A percentile compares a stretch with the other conserved stretches of the same genome.
Evolutionary conservation across 2,113 vertebrate species (phyloP).

Genomic region (Fukomys damarensis): DNA sequence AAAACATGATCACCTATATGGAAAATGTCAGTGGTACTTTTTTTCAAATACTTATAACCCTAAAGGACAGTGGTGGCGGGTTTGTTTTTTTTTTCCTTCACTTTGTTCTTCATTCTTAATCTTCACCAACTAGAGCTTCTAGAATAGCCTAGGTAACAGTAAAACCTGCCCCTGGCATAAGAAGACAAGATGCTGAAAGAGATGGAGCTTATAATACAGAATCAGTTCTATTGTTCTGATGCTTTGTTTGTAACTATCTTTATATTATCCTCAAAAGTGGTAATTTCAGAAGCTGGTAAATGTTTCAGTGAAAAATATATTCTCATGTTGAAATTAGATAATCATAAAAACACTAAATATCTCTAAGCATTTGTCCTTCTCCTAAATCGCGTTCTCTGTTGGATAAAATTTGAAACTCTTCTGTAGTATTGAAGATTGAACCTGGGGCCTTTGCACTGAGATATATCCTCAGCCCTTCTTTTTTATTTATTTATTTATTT

Average conservation of each 20-base stretch:
- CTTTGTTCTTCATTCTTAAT: background rate
- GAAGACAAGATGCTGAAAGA: background rate
- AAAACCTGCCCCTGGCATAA: background rate
- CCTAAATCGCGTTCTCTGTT: background rate
- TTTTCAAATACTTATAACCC: background rate
- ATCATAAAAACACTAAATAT: constrained; percentile 56
- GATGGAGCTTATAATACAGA: constrained; percentile 1
- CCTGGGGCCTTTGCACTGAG: background rate
- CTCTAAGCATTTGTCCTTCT: constrained; percentile 38
- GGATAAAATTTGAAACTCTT: background rate
- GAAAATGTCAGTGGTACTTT: background rate
- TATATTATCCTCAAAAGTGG: constrained; percentile 22
- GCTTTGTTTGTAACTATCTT: background rate
- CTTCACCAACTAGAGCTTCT: background rate
- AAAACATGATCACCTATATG: background rate
- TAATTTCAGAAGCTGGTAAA: constrained; percentile 37
- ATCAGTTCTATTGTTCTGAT: constrained; percentile 32
- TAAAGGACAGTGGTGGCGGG: background rate
- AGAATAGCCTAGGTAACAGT: background rate
- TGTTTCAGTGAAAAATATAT: constrained; percentile 27
- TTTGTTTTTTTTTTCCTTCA: background rate
- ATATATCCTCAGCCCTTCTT: background rate
- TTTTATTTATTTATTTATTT: too few species aligned
- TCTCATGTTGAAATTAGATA: constrained; percentile 18
- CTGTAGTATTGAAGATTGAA: background rate